Evolutionary conservation across 2,797 vertebrate species (phyloP).

Genomic region (Remorina albescens): DNA sequence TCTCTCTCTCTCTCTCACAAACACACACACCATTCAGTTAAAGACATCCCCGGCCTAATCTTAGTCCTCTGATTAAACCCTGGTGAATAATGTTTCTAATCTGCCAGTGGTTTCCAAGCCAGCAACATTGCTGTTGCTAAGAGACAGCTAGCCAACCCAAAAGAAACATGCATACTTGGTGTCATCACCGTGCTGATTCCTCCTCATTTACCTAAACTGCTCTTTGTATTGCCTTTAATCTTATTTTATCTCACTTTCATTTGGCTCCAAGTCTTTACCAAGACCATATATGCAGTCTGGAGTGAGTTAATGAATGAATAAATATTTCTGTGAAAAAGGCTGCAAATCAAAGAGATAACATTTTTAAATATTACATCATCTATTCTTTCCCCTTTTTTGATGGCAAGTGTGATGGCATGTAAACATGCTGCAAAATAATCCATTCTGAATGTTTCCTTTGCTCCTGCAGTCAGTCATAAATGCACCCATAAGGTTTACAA

Average conservation of each 20-base stretch:
- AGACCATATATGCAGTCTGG: constrained; percentile 4
- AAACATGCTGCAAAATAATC: constrained; percentile 19
- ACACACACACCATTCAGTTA: constrained; percentile 54
- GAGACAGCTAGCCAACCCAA: constrained; percentile 53
- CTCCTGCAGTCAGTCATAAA: background rate
- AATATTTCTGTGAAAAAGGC: constrained; percentile 29
- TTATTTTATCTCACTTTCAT: constrained; percentile 43
- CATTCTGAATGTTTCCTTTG: constrained; percentile 1
- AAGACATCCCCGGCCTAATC: constrained; percentile 66
- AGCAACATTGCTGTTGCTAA: constrained; percentile 72
- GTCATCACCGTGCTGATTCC: constrained; percentile 64
- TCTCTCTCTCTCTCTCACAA: too few relatives aligned
- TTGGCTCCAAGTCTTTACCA: constrained; percentile 30
- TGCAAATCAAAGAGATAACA: constrained; percentile 47
- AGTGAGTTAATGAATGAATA: constrained; percentile 24
- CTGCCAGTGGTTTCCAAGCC: constrained; percentile 46
- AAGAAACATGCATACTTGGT: constrained; percentile 51
- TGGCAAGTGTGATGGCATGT: background rate
- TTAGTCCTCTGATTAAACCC: constrained; percentile 74
- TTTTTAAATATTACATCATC: constrained; percentile 5
- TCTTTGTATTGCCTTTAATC: constrained; percentile 37
- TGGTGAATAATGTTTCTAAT: constrained; percentile 52
- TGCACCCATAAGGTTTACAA: background rate
- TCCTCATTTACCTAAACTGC: constrained; percentile 63
- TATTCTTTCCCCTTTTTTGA: constrained; percentile 3